Evolutionary conservation across 1,140 invertebrate genomes (phyloP), one percentile per base, ranked within the genome.

Genomic region (Bradynema listronoti): DNA sequence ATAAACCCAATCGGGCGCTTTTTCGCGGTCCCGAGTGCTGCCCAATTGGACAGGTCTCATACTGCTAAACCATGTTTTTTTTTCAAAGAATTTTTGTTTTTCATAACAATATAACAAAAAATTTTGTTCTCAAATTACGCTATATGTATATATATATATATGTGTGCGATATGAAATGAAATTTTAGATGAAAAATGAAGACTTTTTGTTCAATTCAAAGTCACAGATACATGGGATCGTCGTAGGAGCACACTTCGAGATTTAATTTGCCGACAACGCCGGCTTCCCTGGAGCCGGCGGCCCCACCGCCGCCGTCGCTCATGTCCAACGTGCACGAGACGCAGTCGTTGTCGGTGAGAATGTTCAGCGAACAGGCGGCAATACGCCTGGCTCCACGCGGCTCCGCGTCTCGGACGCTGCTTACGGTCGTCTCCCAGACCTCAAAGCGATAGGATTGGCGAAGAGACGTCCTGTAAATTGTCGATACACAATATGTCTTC

Each of bases 151-250:
- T n/a, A n/a, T n/a, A n/a, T n/a, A n/a, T n/a, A n/a, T n/a, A n/a
- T n/a, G n/a, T n/a, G n/a, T n/a, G n/a, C n/a, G n/a, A n/a, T n/a
- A n/a, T n/a, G n/a, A n/a, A n/a, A n/a, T n/a, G n/a, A n/a, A n/a
- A n/a, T n/a, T n/a, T n/a, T n/a, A n/a, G n/a, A n/a, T n/a, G n/a
- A n/a, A n/a, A n/a, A n/a, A n/a, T n/a, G n/a, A n/a, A n/a, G n/a
- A n/a, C n/a, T n/a, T n/a, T n/a, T n/a, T n/a, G n/a, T n/a, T n/a
- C n/a, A n/a, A n/a, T n/a, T n/a, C n/a, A n/a, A n/a, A n/a, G n/a
- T n/a, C n/a, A n/a, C n/a, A n/a, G n/a, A n/a, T 52, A 52, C 56
- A 58, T 52, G 24, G 22, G 42, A 52, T 58, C 56, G 16, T 58
- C 56, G 30, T 53, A 58, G 41, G 42, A 52, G 27, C 56, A 43